A percentile compares a stretch with the other conserved stretches of the same genome.
phyloP scores from a whole-genome alignment of 2,797 vertebrate genomes.

The Bradypus variegatus region DNA sequence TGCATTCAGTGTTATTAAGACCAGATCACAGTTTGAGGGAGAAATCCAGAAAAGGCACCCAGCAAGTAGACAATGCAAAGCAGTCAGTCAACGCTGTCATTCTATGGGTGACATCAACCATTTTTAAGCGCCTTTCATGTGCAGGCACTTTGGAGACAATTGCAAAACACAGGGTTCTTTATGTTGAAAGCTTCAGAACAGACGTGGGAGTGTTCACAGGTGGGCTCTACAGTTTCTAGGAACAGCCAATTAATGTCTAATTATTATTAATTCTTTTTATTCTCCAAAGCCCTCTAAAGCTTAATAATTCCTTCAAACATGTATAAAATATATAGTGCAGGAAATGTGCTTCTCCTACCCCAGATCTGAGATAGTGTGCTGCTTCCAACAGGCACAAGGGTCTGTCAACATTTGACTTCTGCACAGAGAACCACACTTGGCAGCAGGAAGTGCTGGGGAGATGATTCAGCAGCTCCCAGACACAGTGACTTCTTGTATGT shows the following conservation, averaged over 20 bases:
- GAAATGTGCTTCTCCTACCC: constrained; percentile 1
- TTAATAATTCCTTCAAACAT: constrained; percentile 24
- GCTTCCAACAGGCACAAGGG: background rate
- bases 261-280: constrained; percentile 1
- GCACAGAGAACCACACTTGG: background rate
- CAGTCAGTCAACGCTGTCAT: background rate
- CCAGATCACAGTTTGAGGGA: background rate
- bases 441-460: background rate
- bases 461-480: background rate
- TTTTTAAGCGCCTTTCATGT: background rate
- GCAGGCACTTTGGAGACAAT: background rate
- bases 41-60: background rate
- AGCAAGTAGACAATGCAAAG: background rate
- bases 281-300: background rate
- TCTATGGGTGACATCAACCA: background rate
- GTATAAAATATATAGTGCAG: background rate
- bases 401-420: background rate
- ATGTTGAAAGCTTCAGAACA: background rate
- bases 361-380: background rate
- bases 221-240: background rate
- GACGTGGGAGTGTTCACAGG: background rate
- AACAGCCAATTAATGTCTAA: background rate
- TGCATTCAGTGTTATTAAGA: background rate
- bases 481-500: background rate
- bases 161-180: background rate